These are phyloP conservation scores for Lytechinus pictus DNA, from an alignment of 35 echinoderm and acorn worm genomes.

Conservation along the genomic window DNA sequence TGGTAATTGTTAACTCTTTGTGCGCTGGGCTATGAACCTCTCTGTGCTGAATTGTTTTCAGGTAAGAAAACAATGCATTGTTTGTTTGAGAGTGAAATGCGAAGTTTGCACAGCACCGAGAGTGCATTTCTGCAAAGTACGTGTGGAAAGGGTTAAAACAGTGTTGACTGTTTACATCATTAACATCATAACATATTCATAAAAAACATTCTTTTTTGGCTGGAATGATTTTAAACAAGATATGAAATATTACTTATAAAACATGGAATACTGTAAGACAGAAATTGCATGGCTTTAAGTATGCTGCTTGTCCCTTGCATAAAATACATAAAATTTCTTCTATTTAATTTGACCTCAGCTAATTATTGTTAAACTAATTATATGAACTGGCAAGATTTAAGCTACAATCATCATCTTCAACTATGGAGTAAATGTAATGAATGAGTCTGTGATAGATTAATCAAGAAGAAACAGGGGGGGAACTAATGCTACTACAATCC, in stretches of 20 bases:
- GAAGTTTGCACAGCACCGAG: no score
- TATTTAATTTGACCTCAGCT: not conserved
- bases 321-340: not conserved
- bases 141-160: not conserved
- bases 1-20: no score
- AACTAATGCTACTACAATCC: no score
- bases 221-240: not conserved
- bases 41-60: no score
- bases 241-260: not conserved
- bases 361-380: not conserved
- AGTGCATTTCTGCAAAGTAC: no score
- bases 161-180: not conserved
- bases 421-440: not conserved
- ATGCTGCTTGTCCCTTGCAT: not conserved
- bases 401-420: not conserved
- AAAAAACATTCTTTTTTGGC: not conserved
- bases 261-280: not conserved
- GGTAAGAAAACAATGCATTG: no score
- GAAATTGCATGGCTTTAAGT: not conserved
- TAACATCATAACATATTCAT: not conserved
- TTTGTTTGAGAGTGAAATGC: no score
- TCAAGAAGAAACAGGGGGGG: not conserved
- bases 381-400: not conserved
- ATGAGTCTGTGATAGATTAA: not conserved
- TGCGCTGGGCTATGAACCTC: no score